Conservation (phyloP, 64 coral and sea anemone genomes). For the Pachyseris speciosa region DNA sequence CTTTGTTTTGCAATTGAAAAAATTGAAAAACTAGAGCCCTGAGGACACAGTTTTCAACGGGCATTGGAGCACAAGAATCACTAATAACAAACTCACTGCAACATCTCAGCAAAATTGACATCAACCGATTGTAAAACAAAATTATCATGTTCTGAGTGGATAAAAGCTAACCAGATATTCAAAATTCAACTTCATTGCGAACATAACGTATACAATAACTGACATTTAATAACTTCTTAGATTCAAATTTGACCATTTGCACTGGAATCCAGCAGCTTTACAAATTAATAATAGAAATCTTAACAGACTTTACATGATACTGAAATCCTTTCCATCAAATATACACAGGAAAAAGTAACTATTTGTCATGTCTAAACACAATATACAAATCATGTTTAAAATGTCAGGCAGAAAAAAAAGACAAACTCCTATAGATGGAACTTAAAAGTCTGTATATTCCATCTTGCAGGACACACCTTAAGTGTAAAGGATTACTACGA, state of each 20-base stretch:
- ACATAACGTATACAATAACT: too few relatives aligned
- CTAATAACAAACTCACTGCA: too few relatives aligned
- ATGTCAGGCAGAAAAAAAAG: background rate
- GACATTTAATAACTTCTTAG: too few relatives aligned
- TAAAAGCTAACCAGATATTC: too few relatives aligned
- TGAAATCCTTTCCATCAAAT: background rate
- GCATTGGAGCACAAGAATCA: too few relatives aligned
- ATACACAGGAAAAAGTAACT: background rate
- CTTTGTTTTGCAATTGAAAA: too few relatives aligned
- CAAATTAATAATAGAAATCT: conserved; percentile 20
- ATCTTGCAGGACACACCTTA: conserved; percentile 18
- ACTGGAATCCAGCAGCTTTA: background rate
- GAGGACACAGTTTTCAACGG: too few relatives aligned
- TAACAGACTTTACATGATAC: background rate
- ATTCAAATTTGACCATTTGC: background rate
- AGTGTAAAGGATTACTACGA: conserved; percentile 17
- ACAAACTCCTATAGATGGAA: background rate
- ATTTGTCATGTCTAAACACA: background rate
- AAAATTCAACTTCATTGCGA: background rate
- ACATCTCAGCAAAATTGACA: too few relatives aligned
- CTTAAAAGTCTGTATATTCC: background rate
- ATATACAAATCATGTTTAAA: background rate
- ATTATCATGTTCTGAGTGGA: too few relatives aligned
- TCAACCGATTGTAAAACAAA: too few relatives aligned
- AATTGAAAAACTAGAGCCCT: too few relatives aligned